These are phyloP conservation scores for Lepus europaeus DNA, from an alignment of 2,113 vertebrate genomes.

Conservation along the genomic window DNA sequence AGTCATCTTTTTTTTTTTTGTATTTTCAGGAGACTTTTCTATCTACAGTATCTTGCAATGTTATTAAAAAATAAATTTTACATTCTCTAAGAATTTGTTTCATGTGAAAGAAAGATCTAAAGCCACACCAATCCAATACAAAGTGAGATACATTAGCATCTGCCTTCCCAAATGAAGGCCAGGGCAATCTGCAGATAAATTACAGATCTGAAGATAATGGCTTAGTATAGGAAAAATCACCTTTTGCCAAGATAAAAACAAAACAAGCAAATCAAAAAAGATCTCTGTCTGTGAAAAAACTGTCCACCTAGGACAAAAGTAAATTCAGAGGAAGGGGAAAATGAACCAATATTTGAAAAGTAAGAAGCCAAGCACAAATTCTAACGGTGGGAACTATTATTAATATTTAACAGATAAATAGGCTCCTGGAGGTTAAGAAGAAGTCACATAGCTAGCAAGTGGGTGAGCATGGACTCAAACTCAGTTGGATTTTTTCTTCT, in stretches of 20 bases:
- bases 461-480: background rate
- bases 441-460: conserved; percentile 10
- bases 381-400: background rate
- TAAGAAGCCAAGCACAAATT: background rate
- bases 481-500: background rate
- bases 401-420: conserved; percentile 40
- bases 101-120: background rate
- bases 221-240: background rate
- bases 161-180: background rate
- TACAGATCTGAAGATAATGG: background rate
- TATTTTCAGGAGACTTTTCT: conserved; percentile 53
- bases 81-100: background rate
- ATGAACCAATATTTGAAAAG: conserved; percentile 16
- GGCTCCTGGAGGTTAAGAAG: background rate
- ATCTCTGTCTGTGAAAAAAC: background rate
- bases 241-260: background rate
- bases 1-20: background rate
- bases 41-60: background rate
- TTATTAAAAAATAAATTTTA: conserved; percentile 57
- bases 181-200: background rate
- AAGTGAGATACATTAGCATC: background rate
- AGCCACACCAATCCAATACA: background rate
- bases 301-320: background rate
- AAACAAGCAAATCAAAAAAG: background rate
- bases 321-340: conserved; percentile 18